phyloP scores from a whole-genome alignment of 2,888 invertebrate species.

The Netelia virgata region DNA sequence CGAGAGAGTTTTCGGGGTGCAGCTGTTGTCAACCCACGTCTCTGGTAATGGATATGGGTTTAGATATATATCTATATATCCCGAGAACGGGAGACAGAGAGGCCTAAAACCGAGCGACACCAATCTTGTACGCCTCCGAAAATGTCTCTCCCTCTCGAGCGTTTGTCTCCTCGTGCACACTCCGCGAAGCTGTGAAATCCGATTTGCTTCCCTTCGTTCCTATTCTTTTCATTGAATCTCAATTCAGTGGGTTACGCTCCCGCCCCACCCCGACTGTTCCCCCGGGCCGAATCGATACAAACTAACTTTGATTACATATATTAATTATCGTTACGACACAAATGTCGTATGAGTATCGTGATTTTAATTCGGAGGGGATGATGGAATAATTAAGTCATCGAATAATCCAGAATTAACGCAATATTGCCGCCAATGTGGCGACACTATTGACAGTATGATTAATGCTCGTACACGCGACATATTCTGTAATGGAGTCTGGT shows the following conservation, averaged over 20 bases:
- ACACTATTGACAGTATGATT: constrained; percentile 70
- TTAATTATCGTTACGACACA: constrained; percentile 49
- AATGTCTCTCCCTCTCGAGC: constrained; percentile 41
- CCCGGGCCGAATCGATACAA: constrained; percentile 34
- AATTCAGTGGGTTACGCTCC: constrained; percentile 52
- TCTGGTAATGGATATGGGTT: constrained; percentile 75
- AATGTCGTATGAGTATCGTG: neutral
- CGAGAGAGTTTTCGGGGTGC: constrained; percentile 68
- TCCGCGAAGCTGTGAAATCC: constrained; percentile 59
- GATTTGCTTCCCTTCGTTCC: constrained; percentile 63
- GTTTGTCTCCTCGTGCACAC: constrained; percentile 12
- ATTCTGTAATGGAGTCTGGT: constrained; percentile 60
- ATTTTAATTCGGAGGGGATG: neutral
- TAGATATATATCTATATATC: constrained; percentile 21
- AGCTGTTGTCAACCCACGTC: constrained; percentile 77
- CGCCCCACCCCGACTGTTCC: neutral
- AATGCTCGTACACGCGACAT: constrained; percentile 60
- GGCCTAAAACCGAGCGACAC: constrained; percentile 58
- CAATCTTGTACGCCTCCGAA: constrained; percentile 57
- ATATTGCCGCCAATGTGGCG: constrained; percentile 62
- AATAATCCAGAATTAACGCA: constrained; percentile 48
- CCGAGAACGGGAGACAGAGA: constrained; percentile 16
- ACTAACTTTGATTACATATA: constrained; percentile 29
- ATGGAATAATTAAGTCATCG: constrained; percentile 38
- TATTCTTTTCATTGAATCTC: constrained; percentile 64